phyloP scores from a whole-genome alignment of 2,888 invertebrate species.

The Lycophotia porphyrea region DNA sequence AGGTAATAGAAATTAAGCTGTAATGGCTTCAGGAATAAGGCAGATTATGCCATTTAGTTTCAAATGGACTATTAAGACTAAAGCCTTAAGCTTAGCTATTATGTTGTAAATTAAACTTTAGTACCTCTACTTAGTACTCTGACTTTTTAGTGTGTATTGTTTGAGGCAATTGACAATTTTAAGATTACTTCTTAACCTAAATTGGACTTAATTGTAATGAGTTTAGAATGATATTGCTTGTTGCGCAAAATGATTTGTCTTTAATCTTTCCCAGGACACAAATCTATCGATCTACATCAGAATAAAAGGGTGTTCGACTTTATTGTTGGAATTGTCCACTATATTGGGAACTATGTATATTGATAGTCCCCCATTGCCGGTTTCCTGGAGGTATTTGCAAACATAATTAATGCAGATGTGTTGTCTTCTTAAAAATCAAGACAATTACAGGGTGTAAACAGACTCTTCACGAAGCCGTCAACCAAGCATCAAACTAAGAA shows the following conservation, averaged over 20 bases:
- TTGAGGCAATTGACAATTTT: background rate
- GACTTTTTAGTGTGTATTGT: background rate
- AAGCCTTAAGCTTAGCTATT: conserved; percentile 2
- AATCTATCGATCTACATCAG: background rate
- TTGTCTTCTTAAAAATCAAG: too few relatives aligned
- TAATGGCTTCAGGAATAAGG: conserved; percentile 7
- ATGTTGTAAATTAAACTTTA: conserved; percentile 40
- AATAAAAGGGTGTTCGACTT: background rate
- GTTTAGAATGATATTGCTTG: background rate
- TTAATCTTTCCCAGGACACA: background rate
- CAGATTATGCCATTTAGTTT: conserved; percentile 26
- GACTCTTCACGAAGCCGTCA: too few relatives aligned
- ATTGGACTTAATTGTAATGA: background rate
- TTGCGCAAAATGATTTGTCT: background rate
- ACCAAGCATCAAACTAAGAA: too few relatives aligned
- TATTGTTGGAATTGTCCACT: background rate
- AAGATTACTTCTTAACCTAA: conserved; percentile 16
- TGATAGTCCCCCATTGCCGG: background rate
- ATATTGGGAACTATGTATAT: too few relatives aligned
- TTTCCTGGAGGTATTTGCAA: too few relatives aligned
- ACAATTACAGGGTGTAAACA: too few relatives aligned
- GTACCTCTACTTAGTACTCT: conserved; percentile 1
- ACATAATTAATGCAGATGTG: too few relatives aligned
- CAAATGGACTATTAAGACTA: conserved; percentile 35
- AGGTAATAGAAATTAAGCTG: conserved; percentile 13